Conservation (phyloP, 2,797 vertebrate genomes). For the Lateolabrax maculatus region DNA sequence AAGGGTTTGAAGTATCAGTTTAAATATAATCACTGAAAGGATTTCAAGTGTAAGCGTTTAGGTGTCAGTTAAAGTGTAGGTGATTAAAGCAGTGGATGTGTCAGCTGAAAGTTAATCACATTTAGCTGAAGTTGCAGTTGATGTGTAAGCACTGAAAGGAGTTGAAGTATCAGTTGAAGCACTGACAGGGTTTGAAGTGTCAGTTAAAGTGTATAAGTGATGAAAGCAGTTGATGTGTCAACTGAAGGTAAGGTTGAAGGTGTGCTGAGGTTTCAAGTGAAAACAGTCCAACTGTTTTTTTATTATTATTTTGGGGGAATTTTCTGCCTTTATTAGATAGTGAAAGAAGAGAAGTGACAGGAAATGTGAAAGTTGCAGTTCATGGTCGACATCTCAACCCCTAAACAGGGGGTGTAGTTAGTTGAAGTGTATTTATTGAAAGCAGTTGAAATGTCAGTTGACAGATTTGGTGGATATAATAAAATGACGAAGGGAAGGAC, state of each 20-base stretch:
- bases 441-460: background rate
- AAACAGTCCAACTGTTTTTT: no score
- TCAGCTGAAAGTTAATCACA: background rate
- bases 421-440: background rate
- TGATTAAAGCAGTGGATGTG: background rate
- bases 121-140: background rate
- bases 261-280: no score
- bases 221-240: background rate
- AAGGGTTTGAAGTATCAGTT: background rate
- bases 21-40: background rate
- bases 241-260: no score
- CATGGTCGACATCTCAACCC: no score
- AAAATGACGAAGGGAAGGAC: background rate
- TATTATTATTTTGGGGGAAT: no score
- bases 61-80: background rate
- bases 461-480: background rate
- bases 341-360: no score
- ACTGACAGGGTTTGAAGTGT: no score
- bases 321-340: no score
- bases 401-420: background rate
- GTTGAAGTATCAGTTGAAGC: background rate
- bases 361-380: no score
- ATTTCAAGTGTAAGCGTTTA: background rate
- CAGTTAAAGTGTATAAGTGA: background rate
- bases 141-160: background rate